phyloP scores from a whole-genome alignment of 2,888 invertebrate genomes.

The Thymelicus acteon region DNA sequence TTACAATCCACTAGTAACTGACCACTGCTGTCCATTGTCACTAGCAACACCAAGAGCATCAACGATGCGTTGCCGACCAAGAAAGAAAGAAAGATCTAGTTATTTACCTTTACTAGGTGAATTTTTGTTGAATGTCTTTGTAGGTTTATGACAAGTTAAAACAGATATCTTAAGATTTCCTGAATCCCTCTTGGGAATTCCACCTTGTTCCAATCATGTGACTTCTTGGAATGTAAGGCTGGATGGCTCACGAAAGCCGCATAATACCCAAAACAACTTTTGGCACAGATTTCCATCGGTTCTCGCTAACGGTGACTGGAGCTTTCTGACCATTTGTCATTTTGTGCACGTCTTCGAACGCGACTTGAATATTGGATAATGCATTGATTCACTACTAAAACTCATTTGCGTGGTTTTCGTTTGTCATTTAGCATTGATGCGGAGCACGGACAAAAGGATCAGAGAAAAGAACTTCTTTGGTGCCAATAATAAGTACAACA shows the following conservation, averaged over 20 bases:
- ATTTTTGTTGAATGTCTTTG: no score
- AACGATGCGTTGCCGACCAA: no score
- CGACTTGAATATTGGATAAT: slow-evolving; percentile 15
- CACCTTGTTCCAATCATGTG: background rate
- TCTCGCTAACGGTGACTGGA: slow-evolving; percentile 42
- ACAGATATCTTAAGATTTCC: background rate
- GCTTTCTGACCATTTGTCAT: slow-evolving; percentile 12
- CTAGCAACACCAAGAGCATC: no score
- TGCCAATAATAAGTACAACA: no score
- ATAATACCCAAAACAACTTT: slow-evolving; percentile 5
- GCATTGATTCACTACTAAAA: slow-evolving; percentile 11
- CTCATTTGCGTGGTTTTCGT: slow-evolving; percentile 3
- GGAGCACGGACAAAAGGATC: background rate
- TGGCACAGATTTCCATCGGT: slow-evolving; percentile 36
- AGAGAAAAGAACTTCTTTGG: background rate
- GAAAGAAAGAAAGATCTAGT: no score
- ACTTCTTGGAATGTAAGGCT: background rate
- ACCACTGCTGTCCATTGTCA: no score
- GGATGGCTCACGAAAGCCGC: background rate
- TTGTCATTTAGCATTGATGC: slow-evolving; percentile 3
- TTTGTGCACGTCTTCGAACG: slow-evolving; percentile 6
- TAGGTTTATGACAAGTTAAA: no score
- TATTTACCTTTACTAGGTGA: no score
- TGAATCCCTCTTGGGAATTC: background rate
- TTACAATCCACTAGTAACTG: no score